Evolutionary conservation across 1,140 invertebrate genomes (phyloP), one percentile per base, ranked within the genome.

Genomic region (Euwallacea fornicatus): DNA sequence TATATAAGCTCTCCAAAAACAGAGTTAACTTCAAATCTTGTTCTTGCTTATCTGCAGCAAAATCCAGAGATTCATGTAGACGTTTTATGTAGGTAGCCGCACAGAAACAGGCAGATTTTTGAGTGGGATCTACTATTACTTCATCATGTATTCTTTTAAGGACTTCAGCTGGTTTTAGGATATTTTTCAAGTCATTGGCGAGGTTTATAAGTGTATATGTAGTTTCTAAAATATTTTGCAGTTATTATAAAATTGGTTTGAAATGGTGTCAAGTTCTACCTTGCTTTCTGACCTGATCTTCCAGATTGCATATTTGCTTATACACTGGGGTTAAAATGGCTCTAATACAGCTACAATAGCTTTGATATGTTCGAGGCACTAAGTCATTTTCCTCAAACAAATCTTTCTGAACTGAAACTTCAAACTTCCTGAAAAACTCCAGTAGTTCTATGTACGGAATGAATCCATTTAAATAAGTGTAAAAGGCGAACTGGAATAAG

Each of bases 11-110:
- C 60, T 81, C 79, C 16, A 86, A 66, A 73, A 85, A 86, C 46
- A 87, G 75, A 70, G 80, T 82, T 8, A 82, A 78, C 73, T 82
- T 83, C 16, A 86, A 78, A 75, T 85, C 83, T 47, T 82, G 81
- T 64, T 81, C 81, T 61, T 82, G 76, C 69, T 79, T 78, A 46
- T 76, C 83, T n/a, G 73, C 72, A 6, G 83, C 80, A 68, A 81
- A 81, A 73, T 83, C 75, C 66, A 85, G 76, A 64, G 83, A 80
- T 65, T 77, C 76, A 75, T 84, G 83, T 9, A 86, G 76, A 41
- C 74, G 78, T 8, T 81, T 82, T 10, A 86, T 75, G 42, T 86
- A 73, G 73, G 79, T 81, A 0, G 81, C 81, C 7, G 83, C 80
- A 60, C 80, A 82, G 42, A 80, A 78, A 72, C 83, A 80, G 69